These are phyloP conservation scores for Mylabris phalerata DNA, from an alignment of 1,140 invertebrate species.

Conservation along the genomic window DNA sequence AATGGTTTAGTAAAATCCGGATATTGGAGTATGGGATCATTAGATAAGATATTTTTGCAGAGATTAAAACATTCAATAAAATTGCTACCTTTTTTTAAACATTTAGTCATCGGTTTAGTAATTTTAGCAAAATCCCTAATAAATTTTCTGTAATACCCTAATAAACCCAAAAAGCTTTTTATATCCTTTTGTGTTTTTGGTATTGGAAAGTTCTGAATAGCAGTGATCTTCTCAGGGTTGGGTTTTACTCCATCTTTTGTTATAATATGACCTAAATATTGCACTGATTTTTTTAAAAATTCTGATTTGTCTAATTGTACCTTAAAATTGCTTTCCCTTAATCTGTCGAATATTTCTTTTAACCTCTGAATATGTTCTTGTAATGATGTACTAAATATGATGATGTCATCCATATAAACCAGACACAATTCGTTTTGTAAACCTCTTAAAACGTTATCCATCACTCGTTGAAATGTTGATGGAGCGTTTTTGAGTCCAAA, in stretches of 20 bases:
- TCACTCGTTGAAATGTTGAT: constrained; percentile 1
- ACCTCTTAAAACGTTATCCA: neutral
- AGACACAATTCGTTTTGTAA: constrained; percentile 15
- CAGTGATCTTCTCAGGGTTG: no score
- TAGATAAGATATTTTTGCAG: no score
- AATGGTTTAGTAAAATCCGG: no score
- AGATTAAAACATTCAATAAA: no score
- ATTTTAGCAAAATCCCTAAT: neutral
- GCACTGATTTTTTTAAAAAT: neutral
- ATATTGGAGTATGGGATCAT: neutral
- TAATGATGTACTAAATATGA: constrained; percentile 34
- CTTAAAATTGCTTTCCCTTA: constrained; percentile 25
- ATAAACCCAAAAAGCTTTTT: neutral
- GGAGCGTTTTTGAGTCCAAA: constrained; percentile 4
- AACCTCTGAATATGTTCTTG: constrained; percentile 39
- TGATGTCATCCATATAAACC: constrained; percentile 43
- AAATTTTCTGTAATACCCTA: constrained; percentile 1
- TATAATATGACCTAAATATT: no score
- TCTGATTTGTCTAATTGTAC: constrained; percentile 19
- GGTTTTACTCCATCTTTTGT: no score
- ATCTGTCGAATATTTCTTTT: constrained; percentile 7
- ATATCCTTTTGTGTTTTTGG: no score
- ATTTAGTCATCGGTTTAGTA: constrained; percentile 5
- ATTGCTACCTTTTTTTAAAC: constrained; percentile 1
- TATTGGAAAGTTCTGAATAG: no score